A percentile compares a stretch with the other conserved stretches of the same genome.
Conservation (phyloP, 1,140 invertebrate genomes). For the Zaprionus taronus region DNA sequence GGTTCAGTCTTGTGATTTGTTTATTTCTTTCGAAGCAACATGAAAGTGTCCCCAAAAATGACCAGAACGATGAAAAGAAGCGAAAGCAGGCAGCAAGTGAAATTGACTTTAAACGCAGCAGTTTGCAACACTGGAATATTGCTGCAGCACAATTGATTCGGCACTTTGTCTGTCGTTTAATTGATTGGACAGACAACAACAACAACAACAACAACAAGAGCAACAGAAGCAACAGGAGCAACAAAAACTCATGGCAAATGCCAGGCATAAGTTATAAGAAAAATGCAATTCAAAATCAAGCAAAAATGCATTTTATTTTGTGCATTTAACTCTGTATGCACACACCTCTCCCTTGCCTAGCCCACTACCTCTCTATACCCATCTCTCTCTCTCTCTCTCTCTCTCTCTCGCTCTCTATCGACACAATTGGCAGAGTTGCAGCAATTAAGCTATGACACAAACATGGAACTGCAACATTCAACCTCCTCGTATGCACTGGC, state of each 20-base stretch:
- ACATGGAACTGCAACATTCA: background rate
- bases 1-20: slow-evolving; percentile 20
- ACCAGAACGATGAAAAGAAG: too few species aligned
- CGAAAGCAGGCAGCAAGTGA: background rate
- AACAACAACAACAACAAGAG: background rate
- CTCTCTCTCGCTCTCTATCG: background rate
- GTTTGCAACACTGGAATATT: slow-evolving; percentile 22
- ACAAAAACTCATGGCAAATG: background rate
- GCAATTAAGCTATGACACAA: slow-evolving; percentile 69
- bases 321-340: background rate
- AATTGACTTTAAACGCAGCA: slow-evolving; percentile 31
- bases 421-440: slow-evolving; percentile 29
- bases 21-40: background rate
- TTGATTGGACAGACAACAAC: slow-evolving; percentile 7
- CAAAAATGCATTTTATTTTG: slow-evolving; percentile 1
- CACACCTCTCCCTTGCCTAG: background rate
- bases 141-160: slow-evolving; percentile 32
- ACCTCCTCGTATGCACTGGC: background rate
- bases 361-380: too few species aligned
- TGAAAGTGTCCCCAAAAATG: background rate
- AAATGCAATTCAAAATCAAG: slow-evolving; percentile 3
- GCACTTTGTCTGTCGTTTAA: slow-evolving; percentile 21
- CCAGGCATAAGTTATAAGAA: background rate
- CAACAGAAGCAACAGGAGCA: background rate
- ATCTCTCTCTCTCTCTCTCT: too few species aligned